Conservation (phyloP, 2,888 invertebrate genomes). For the Agrochola litura region DNA sequence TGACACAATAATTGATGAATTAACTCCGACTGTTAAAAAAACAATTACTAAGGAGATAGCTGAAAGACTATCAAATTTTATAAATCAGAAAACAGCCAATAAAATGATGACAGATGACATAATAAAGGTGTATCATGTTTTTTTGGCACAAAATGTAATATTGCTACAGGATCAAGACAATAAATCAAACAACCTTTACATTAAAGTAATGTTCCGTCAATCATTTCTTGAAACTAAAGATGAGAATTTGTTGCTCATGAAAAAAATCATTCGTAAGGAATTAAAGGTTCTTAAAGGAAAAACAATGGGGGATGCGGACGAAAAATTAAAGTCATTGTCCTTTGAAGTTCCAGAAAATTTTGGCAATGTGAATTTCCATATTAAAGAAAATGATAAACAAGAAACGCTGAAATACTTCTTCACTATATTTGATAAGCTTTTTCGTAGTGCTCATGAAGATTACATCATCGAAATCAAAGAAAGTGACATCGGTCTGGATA, state of each 20-base stretch:
- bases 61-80: constrained; percentile 29
- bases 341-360: constrained; percentile 46
- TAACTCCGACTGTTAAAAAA: constrained; percentile 27
- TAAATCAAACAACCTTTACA: background rate
- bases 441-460: constrained; percentile 14
- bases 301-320: background rate
- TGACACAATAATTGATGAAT: constrained; percentile 25
- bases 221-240: constrained; percentile 34
- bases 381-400: constrained; percentile 8
- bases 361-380: constrained; percentile 34
- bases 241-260: constrained; percentile 29
- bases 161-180: background rate
- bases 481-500: constrained; percentile 9
- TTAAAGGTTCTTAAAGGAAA: constrained; percentile 8
- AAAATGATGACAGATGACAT: constrained; percentile 40
- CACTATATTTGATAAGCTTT: constrained; percentile 28
- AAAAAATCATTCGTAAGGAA: constrained; percentile 23
- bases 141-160: constrained; percentile 38
- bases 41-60: constrained; percentile 36
- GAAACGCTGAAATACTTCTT: constrained; percentile 23
- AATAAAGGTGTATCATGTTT: constrained; percentile 49
- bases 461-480: constrained; percentile 33
- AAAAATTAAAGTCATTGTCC: constrained; percentile 24
- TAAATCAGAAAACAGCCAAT: constrained; percentile 16
- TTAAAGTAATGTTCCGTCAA: constrained; percentile 14